Evolutionary conservation across 2,797 vertebrate genomes (phyloP), one percentile per base, ranked within the genome.

Genomic region (Rhyacichthys aspro): DNA sequence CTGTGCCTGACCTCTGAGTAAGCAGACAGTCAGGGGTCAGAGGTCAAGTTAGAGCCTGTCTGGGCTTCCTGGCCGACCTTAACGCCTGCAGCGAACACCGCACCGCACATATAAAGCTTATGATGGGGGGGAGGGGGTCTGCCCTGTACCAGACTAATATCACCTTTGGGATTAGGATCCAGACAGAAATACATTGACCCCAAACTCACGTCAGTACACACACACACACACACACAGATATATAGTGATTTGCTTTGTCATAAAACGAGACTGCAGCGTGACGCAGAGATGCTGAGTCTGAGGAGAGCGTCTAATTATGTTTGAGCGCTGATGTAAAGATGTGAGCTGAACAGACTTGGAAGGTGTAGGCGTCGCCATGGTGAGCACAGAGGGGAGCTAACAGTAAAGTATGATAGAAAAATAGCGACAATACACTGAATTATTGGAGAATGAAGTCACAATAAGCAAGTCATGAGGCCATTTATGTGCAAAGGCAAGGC

Each of bases 151-250:
- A 90, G 86, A 90, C 91, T 90, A 90, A 93, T 91, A 89, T 92
- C 88, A 91, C 91, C 91, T 91, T 78, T 85, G 90, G 93, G 92
- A 93, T 88, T 91, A 88, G 72, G 81, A 86, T 86, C 87, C 89
- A 91, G 90, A 93, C 91, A 90, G 85, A 88, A 87, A 90, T 80
- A 81, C 73, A 90, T 74, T 87, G 78, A 90, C 86, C 86, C 74
- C 77, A 71, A 74, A 55, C 58, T 60, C 63, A 23, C 33, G 34
- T 64, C 45, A 49, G 3, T 10, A 33, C 19, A 19, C 15, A 65
- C 47, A 54, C 47, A 60, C 59, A 55, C 43, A 61, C 57, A 65
- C 72, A 58, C 61, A 67, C 34, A 34, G 63, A 45, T 49, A 61
- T 43, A 62, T 56, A 48, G 2, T 8, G 63, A 82, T 86, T 72